Percentiles rank a stretch among this genome's conserved stretches.
Conservation (phyloP, 1,140 invertebrate genomes). For the Cyrtorhinus lividipennis region DNA sequence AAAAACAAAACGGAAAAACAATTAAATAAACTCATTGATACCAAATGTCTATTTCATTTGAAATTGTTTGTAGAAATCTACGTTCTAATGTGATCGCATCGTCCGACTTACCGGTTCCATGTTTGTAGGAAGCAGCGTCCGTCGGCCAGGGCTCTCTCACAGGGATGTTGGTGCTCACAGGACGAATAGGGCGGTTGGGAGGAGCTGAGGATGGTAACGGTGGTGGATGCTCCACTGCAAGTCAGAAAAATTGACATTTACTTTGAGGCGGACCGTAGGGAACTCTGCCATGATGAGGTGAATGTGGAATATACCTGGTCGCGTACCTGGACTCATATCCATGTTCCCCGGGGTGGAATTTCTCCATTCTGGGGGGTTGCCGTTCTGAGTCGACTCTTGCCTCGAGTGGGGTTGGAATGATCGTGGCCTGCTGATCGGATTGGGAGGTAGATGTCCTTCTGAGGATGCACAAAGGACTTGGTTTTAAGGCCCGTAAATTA, state of each 20-base stretch:
- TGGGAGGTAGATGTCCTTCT: slow-evolving; percentile 8
- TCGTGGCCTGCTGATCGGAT: slow-evolving; percentile 15
- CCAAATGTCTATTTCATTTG: too few relatives aligned
- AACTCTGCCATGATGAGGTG: too few relatives aligned
- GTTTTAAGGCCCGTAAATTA: too few relatives aligned
- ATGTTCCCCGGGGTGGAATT: slow-evolving; percentile 15
- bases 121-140: slow-evolving; percentile 24
- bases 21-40: not conserved
- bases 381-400: slow-evolving; percentile 19
- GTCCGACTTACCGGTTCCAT: slow-evolving; percentile 25
- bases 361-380: slow-evolving; percentile 22
- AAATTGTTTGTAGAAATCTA: not conserved
- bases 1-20: slow-evolving; percentile 16
- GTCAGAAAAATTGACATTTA: too few relatives aligned
- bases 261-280: too few relatives aligned
- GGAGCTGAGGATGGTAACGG: slow-evolving; percentile 25
- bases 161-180: slow-evolving; percentile 3
- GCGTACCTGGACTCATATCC: slow-evolving; percentile 6
- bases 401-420: slow-evolving; percentile 17
- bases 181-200: slow-evolving; percentile 22
- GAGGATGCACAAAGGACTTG: too few relatives aligned
- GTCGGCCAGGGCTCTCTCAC: slow-evolving; percentile 26
- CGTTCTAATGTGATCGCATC: too few relatives aligned
- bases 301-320: too few relatives aligned
- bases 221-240: slow-evolving; percentile 22